Evolutionary conservation across 2,888 invertebrate species (phyloP).

Genomic region (Scrobipalpa atriplicella): DNA sequence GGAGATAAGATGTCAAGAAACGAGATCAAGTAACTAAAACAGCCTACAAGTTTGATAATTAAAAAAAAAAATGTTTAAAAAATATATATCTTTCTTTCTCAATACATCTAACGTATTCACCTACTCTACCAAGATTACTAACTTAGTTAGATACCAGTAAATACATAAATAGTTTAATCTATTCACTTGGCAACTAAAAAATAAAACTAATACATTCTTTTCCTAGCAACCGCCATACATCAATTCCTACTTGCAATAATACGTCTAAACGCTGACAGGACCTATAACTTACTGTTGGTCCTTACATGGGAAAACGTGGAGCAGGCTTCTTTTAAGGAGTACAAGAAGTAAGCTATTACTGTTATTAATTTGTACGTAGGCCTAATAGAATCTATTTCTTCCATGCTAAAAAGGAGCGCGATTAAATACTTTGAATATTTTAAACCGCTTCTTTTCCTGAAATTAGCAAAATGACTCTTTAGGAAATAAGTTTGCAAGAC

Average conservation of each 20-base stretch:
- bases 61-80: no score
- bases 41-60: no score
- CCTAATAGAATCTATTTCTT: neutral
- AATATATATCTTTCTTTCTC: no score
- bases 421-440: no score
- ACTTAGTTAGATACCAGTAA: neutral
- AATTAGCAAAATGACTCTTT: no score
- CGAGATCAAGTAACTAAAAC: neutral
- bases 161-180: neutral
- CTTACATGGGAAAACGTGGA: slow-evolving; percentile 42
- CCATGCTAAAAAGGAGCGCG: no score
- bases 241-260: slow-evolving; percentile 24
- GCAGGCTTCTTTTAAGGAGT: slow-evolving; percentile 30
- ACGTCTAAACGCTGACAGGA: slow-evolving; percentile 37
- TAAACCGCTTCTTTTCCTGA: no score
- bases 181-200: neutral
- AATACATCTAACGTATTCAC: no score
- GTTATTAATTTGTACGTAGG: slow-evolving; percentile 31
- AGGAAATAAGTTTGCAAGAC: no score
- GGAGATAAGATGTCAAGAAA: neutral
- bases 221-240: neutral
- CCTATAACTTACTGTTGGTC: slow-evolving; percentile 40
- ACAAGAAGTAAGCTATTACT: slow-evolving; percentile 1
- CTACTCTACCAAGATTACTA: no score
- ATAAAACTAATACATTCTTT: slow-evolving; percentile 35